Conservation (phyloP, 2,113 vertebrate genomes). For the Hippocampus guttulatus region DNA sequence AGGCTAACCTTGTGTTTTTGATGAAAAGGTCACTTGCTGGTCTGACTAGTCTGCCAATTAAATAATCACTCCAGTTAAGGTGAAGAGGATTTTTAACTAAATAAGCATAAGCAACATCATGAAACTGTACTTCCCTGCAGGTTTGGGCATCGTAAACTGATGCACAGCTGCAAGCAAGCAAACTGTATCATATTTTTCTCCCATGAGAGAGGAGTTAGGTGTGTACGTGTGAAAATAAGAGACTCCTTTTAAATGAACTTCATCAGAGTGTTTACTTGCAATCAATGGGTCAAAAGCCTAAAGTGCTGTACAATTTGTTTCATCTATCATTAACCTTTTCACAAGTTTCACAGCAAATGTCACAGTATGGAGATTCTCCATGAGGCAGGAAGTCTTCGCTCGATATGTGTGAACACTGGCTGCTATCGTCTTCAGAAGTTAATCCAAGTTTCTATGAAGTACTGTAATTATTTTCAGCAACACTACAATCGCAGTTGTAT, state of each 20-base stretch:
- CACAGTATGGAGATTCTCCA: conserved; percentile 30
- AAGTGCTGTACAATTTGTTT: conserved; percentile 41
- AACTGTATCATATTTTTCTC: neutral
- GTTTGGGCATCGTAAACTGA: neutral
- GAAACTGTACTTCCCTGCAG: neutral
- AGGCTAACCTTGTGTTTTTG: neutral
- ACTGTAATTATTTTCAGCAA: neutral
- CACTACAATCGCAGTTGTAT: neutral
- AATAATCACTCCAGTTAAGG: neutral
- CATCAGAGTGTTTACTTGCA: neutral
- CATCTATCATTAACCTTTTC: conserved; percentile 65
- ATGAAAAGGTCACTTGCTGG: neutral
- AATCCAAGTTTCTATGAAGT: neutral
- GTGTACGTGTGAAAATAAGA: neutral
- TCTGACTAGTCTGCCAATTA: neutral
- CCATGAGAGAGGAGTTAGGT: neutral
- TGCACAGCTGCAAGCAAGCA: neutral
- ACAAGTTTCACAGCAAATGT: conserved; percentile 53
- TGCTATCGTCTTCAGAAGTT: neutral
- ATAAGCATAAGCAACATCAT: neutral
- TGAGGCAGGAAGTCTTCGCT: conserved; percentile 23
- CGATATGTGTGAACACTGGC: conserved; percentile 30
- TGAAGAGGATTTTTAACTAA: neutral
- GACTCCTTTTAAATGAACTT: too few species aligned
- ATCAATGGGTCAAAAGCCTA: conserved; percentile 6